phyloP scores from a whole-genome alignment of 2,797 vertebrate species.

The Typhlichthys subterraneus region DNA sequence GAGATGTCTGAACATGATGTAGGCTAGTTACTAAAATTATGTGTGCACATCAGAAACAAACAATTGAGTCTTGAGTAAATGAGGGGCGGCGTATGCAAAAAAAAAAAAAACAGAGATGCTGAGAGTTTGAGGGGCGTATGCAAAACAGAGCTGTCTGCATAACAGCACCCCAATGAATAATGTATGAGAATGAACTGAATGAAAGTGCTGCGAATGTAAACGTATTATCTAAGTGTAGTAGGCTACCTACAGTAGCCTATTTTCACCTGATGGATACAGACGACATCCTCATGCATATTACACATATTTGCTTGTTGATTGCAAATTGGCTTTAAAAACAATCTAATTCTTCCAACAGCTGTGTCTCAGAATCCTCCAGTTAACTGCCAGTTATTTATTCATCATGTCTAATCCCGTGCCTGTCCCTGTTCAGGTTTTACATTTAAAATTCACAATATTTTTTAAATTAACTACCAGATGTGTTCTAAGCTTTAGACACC shows the following conservation, averaged over 20 bases:
- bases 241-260: neutral
- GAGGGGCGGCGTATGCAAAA: slow-evolving; percentile 24
- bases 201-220: slow-evolving; percentile 42
- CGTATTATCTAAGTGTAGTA: slow-evolving; percentile 46
- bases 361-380: slow-evolving; percentile 15
- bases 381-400: slow-evolving; percentile 19
- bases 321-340: neutral
- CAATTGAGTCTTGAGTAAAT: slow-evolving; percentile 41
- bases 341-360: slow-evolving; percentile 5
- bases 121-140: slow-evolving; percentile 51
- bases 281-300: slow-evolving; percentile 29
- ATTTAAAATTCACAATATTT: slow-evolving; percentile 20
- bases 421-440: slow-evolving; percentile 21
- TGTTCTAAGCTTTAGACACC: neutral
- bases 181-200: slow-evolving; percentile 50
- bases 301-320: neutral
- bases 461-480: neutral
- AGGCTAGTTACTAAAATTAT: slow-evolving; percentile 13
- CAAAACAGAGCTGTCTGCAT: slow-evolving; percentile 44
- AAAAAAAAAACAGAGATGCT: too few species aligned
- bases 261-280: slow-evolving; percentile 39
- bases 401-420: slow-evolving; percentile 11
- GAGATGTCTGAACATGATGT: neutral
- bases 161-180: slow-evolving; percentile 56
- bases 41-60: slow-evolving; percentile 28